These are phyloP conservation scores for Meteorus colon DNA, from an alignment of 2,888 invertebrate genomes.

Conservation along the genomic window DNA sequence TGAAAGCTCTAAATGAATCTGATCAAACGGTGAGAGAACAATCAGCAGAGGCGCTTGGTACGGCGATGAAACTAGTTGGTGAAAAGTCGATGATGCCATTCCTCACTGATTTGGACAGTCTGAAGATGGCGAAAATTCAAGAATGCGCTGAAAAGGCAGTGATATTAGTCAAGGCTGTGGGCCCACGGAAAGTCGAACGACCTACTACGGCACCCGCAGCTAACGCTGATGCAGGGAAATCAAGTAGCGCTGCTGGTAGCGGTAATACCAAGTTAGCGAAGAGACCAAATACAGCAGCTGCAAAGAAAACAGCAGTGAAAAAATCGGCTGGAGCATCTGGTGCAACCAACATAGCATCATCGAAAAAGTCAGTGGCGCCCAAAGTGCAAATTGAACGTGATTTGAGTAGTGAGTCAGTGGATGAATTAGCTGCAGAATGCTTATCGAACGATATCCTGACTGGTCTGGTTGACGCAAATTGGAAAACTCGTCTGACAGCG, in stretches of 20 bases:
- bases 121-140: slow-evolving; percentile 95
- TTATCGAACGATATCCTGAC: slow-evolving; percentile 79
- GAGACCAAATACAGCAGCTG: slow-evolving; percentile 61
- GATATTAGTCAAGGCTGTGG: slow-evolving; percentile 82
- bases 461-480: slow-evolving; percentile 86
- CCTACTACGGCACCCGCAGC: slow-evolving; percentile 75
- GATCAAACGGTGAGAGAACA: slow-evolving; percentile 95
- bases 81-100: slow-evolving; percentile 92
- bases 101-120: slow-evolving; percentile 89
- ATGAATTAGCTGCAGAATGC: slow-evolving; percentile 81
- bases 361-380: slow-evolving; percentile 66
- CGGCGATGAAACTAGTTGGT: slow-evolving; percentile 93
- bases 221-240: slow-evolving; percentile 69
- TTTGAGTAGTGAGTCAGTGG: slow-evolving; percentile 85
- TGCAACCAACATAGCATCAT: slow-evolving; percentile 60
- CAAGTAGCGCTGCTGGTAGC: slow-evolving; percentile 46
- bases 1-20: slow-evolving; percentile 86
- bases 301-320: slow-evolving; percentile 68
- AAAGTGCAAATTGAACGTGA: slow-evolving; percentile 76
- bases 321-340: slow-evolving; percentile 62
- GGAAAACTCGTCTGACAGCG: slow-evolving; percentile 87
- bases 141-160: slow-evolving; percentile 96
- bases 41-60: slow-evolving; percentile 94
- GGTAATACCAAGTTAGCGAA: slow-evolving; percentile 48
- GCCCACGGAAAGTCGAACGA: slow-evolving; percentile 78